phyloP scores from a whole-genome alignment of 2,113 vertebrate species.

The Apaloderma vittatum region DNA sequence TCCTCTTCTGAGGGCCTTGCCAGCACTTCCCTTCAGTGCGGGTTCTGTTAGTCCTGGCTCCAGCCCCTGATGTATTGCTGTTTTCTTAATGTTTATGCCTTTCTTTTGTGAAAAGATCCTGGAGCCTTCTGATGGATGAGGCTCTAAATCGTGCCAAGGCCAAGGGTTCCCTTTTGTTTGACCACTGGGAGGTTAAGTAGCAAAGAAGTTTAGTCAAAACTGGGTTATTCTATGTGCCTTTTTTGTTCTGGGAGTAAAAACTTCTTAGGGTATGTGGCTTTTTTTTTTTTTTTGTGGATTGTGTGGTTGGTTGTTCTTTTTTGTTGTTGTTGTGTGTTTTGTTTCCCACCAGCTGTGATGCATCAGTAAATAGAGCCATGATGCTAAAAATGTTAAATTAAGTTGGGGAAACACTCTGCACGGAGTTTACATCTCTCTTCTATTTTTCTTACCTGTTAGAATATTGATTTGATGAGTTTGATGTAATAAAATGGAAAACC shows the following conservation, averaged over 20 bases:
- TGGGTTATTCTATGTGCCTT: neutral
- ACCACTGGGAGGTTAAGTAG: neutral
- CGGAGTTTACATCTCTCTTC: neutral
- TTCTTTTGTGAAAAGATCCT: neutral
- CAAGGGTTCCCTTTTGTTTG: neutral
- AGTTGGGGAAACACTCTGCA: neutral
- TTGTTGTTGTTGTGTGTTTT: neutral
- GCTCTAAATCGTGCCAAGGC: neutral
- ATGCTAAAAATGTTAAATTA: neutral
- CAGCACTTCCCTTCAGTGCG: neutral
- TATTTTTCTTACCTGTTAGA: fast-evolving
- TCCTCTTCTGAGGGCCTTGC: neutral
- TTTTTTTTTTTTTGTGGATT: neutral
- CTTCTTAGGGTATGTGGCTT: neutral
- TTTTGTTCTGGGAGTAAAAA: neutral
- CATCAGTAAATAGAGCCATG: neutral
- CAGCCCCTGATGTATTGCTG: neutral
- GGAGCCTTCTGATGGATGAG: neutral
- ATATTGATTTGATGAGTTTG: neutral
- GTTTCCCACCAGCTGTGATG: neutral
- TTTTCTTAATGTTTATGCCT: neutral
- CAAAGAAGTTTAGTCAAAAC: neutral
- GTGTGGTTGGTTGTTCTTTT: neutral
- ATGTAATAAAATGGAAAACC: neutral
- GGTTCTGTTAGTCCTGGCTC: conserved; percentile 12